Evolutionary conservation across 2,888 invertebrate genomes (phyloP), one percentile per base, ranked within the genome.

Genomic region (Orgyia antiqua): DNA sequence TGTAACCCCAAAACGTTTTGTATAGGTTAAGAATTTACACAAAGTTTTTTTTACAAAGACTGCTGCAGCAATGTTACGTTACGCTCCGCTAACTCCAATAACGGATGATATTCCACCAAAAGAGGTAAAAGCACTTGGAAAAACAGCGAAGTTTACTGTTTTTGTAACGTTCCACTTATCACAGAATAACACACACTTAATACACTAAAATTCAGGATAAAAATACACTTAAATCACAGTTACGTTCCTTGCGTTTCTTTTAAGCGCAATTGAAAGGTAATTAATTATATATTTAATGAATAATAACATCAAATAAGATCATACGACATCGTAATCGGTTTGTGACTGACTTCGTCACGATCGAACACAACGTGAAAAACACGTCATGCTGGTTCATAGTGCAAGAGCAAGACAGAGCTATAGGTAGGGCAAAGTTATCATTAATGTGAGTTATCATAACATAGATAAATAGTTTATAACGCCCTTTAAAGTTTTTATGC

Each of bases 291-390:
- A 54, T 51, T 53, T 45, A 45, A 43, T 52, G 50, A 53, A 23
- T 23, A 23, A 23, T 23, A 3, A 52, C 52, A 61, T 59, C 57
- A 44, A 62, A 71, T 65, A 70, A 69, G 70, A 67, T 57, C 59
- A 56, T 47, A 60, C 67, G 56, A 68, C 59, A 47, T 58, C 57
- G 51, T 47, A 67, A 51, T 54, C 62, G 53, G 52, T 74, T 68
- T 67, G 82, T 73, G 58, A 84, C 83, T 83, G 80, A 84, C 80
- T 82, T 82, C 80, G 45, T 21, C 31, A 13, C 56, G 67, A 61
- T 66, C 57, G 56, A 51, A 56, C 41, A 33, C 39, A 49, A 56
- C 51, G 42, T 58, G 54, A 52, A 51, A 51, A 50, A 77, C 78
- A 82, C 78, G 82, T 80, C 80, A 82, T 66, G 58, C 58, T n/a